phyloP scores from a whole-genome alignment of 2,888 invertebrate species.

The Drosophila paracracens region DNA sequence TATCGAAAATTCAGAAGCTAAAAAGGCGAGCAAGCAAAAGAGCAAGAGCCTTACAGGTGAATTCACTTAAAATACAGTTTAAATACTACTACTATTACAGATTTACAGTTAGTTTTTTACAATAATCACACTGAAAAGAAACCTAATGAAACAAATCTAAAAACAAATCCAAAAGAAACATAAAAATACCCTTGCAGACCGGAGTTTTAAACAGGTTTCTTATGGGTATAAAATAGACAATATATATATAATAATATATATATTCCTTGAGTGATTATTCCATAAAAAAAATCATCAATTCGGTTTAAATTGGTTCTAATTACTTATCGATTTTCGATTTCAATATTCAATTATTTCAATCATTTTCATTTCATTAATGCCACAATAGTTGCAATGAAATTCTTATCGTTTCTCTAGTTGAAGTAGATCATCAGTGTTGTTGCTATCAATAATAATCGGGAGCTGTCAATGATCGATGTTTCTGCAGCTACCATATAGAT shows the following conservation, averaged over 20 bases:
- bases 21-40: conserved; percentile 93
- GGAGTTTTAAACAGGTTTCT: neutral
- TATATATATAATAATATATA: too few relatives aligned
- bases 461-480: neutral
- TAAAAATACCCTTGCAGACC: neutral
- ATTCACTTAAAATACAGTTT: conserved; percentile 67
- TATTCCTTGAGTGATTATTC: neutral
- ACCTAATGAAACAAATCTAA: neutral
- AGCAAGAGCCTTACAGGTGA: conserved; percentile 97
- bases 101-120: conserved; percentile 9
- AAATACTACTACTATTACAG: conserved; percentile 11
- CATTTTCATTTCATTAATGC: neutral
- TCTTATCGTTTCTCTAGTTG: neutral
- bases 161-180: neutral
- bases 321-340: neutral
- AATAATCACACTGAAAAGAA: neutral
- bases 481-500: neutral
- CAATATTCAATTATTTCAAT: neutral
- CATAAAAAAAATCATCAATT: neutral
- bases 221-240: neutral
- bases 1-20: conserved; percentile 90
- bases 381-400: neutral
- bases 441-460: neutral
- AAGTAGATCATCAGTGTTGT: neutral
- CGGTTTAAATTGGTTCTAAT: neutral